These are phyloP conservation scores for Drusus annulatus DNA, from an alignment of 1,140 invertebrate genomes.

Conservation along the genomic window DNA sequence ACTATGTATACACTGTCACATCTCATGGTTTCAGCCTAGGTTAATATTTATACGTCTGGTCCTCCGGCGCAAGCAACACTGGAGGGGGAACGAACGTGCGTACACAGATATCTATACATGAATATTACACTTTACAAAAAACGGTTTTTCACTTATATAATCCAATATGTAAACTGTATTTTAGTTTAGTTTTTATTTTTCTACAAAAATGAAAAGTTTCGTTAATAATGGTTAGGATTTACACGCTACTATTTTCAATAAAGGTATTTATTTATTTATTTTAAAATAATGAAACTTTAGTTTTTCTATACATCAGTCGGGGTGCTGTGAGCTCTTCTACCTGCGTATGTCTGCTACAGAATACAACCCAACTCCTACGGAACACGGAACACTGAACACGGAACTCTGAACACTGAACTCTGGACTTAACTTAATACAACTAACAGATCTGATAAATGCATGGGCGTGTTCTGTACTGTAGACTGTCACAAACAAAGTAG, in stretches of 20 bases:
- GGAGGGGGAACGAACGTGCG: slow-evolving; percentile 39
- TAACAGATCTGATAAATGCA: slow-evolving; percentile 54
- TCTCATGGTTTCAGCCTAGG: slow-evolving; percentile 44
- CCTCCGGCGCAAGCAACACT: slow-evolving; percentile 53
- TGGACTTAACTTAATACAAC: slow-evolving; percentile 45
- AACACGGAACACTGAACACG: no score
- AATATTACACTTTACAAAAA: slow-evolving; percentile 61
- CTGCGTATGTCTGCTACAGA: background rate
- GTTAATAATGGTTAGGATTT: slow-evolving; percentile 57
- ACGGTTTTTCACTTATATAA: slow-evolving; percentile 52
- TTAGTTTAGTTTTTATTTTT: slow-evolving; percentile 59
- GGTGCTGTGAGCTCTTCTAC: slow-evolving; percentile 37
- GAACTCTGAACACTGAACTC: background rate
- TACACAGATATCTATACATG: slow-evolving; percentile 54
- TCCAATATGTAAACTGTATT: slow-evolving; percentile 56
- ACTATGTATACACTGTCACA: slow-evolving; percentile 56
- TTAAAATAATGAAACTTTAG: slow-evolving; percentile 51
- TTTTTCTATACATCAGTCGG: slow-evolving; percentile 60
- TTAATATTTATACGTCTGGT: slow-evolving; percentile 42
- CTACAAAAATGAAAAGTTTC: slow-evolving; percentile 60
- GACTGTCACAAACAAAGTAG: no score
- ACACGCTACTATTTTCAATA: slow-evolving; percentile 58
- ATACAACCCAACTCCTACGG: no score
- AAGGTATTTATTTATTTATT: slow-evolving; percentile 39
- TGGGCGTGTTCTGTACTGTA: background rate